phyloP scores from a whole-genome alignment of 2,888 invertebrate genomes.

The Mayetiola destructor region DNA sequence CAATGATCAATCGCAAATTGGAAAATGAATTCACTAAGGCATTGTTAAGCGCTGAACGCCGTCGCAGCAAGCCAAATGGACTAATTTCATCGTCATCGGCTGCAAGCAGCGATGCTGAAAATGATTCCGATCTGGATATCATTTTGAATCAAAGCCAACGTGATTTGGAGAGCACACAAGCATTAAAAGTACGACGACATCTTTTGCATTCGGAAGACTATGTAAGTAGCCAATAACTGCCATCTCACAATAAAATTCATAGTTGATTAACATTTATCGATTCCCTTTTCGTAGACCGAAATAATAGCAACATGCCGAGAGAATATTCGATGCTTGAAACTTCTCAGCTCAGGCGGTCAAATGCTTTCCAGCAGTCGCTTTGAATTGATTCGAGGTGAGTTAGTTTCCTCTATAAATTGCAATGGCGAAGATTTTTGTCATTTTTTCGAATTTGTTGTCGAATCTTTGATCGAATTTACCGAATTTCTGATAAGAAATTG shows the following conservation, averaged over 20 bases:
- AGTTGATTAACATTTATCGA: neutral
- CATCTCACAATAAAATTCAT: neutral
- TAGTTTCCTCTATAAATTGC: slow-evolving; percentile 25
- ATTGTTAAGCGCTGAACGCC: slow-evolving; percentile 24
- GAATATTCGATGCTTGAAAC: slow-evolving; percentile 65
- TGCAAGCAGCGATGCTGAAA: slow-evolving; percentile 31
- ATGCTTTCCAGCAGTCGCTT: slow-evolving; percentile 41
- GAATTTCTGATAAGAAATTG: slow-evolving; percentile 25
- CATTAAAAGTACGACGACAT: slow-evolving; percentile 34
- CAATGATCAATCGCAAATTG: slow-evolving; percentile 11
- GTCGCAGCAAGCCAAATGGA: slow-evolving; percentile 31
- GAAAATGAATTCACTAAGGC: slow-evolving; percentile 23
- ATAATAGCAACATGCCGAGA: slow-evolving; percentile 73
- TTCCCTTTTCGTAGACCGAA: slow-evolving; percentile 51
- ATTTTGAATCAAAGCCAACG: slow-evolving; percentile 31
- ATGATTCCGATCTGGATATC: slow-evolving; percentile 33
- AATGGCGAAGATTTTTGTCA: slow-evolving; percentile 34
- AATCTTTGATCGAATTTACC: slow-evolving; percentile 21
- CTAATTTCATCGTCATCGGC: slow-evolving; percentile 34
- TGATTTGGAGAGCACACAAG: slow-evolving; percentile 32
- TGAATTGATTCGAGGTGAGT: slow-evolving; percentile 47
- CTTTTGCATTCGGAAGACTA: slow-evolving; percentile 35
- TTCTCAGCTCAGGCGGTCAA: slow-evolving; percentile 40
- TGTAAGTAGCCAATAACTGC: slow-evolving; percentile 26
- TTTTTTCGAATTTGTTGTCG: slow-evolving; percentile 31